Percentiles rank a stretch among this genome's conserved stretches.
Evolutionary conservation across 2,113 vertebrate genomes (phyloP).

Genomic region (Serilophus lunatus): DNA sequence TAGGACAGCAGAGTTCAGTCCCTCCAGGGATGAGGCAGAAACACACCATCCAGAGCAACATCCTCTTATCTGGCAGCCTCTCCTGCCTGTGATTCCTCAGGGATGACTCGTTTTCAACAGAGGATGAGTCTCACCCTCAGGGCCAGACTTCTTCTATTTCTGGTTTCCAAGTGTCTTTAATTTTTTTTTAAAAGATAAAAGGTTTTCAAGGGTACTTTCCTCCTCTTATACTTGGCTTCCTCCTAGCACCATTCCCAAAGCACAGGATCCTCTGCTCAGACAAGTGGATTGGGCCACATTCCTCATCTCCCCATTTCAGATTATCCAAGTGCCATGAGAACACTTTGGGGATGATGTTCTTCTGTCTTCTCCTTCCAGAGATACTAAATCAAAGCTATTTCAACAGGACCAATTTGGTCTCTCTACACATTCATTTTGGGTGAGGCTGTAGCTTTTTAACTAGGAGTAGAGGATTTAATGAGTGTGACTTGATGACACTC

Average conservation of each 20-base stretch:
- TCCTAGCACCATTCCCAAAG: neutral
- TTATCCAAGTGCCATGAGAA: neutral
- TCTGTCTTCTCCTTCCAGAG: neutral
- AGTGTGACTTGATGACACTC: conserved; percentile 19
- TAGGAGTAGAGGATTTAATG: neutral
- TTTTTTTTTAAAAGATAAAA: neutral
- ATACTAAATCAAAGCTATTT: neutral
- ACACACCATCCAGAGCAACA: neutral
- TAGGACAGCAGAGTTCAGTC: neutral
- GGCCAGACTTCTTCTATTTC: neutral
- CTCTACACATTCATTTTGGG: conserved; percentile 16
- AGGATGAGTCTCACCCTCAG: neutral
- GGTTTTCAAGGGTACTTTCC: neutral
- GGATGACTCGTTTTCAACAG: neutral
- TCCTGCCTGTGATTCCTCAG: neutral
- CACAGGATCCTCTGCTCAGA: neutral
- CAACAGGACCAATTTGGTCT: conserved; percentile 34
- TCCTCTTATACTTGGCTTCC: neutral
- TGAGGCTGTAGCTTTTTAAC: conserved; percentile 3
- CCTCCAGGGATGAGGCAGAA: neutral
- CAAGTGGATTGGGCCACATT: rapidly evolving
- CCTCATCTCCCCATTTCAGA: neutral
- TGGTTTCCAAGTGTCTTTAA: neutral
- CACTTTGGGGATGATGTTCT: neutral
- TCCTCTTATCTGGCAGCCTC: neutral